phyloP scores from a whole-genome alignment of 1,140 invertebrate species.

The Arctopsyche grandis region DNA sequence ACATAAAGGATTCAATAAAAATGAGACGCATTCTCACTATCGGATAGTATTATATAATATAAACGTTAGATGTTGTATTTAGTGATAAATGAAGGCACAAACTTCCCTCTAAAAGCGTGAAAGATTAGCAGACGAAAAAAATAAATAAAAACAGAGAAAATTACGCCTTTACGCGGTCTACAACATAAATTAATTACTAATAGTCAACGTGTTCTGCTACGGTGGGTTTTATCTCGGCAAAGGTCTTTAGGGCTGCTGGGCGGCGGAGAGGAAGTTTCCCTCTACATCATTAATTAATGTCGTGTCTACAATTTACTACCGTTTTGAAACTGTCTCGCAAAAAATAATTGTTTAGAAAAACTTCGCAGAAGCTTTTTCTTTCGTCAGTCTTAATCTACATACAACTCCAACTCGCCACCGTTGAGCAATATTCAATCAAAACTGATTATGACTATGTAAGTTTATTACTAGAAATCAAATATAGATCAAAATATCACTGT shows the following conservation, averaged over 20 bases:
- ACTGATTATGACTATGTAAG: too few relatives aligned
- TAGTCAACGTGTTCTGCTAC: background rate
- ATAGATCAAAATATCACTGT: too few relatives aligned
- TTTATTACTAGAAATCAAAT: too few relatives aligned
- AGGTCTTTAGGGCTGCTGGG: background rate
- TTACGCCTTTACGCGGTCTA: background rate
- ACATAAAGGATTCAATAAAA: too few relatives aligned
- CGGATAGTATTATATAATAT: too few relatives aligned
- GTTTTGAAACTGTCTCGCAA: slow-evolving; percentile 21
- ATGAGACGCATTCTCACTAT: too few relatives aligned
- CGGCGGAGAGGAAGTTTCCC: background rate
- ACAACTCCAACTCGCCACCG: too few relatives aligned
- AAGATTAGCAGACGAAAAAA: background rate
- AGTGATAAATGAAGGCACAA: too few relatives aligned
- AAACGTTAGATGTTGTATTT: too few relatives aligned
- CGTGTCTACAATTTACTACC: slow-evolving; percentile 35
- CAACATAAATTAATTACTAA: slow-evolving; percentile 8
- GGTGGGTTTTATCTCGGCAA: slow-evolving; percentile 10
- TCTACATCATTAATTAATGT: slow-evolving; percentile 35
- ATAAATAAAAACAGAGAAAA: background rate
- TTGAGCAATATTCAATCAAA: too few relatives aligned
- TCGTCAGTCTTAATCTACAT: background rate
- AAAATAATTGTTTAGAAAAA: slow-evolving; percentile 19
- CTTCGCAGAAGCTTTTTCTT: background rate
- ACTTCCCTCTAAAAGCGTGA: too few relatives aligned